A percentile compares a stretch with the other conserved stretches of the same genome.
Evolutionary conservation across 2,888 invertebrate genomes (phyloP).

Genomic region (Thymelicus sylvestris): DNA sequence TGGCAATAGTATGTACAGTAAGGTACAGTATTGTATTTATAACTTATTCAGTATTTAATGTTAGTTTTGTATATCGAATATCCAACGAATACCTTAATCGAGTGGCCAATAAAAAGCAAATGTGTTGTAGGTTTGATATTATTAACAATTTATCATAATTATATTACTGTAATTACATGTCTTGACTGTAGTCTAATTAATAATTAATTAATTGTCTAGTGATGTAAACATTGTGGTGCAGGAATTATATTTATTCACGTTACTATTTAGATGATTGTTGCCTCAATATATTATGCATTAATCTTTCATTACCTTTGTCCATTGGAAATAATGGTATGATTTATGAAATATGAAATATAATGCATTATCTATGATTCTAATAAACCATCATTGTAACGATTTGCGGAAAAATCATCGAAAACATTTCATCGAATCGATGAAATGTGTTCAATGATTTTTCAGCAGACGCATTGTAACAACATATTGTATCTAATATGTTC

Average conservation of each 20-base stretch:
- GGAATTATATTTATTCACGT: conserved; percentile 11
- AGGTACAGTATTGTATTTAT: background rate
- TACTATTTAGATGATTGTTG: background rate
- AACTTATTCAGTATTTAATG: background rate
- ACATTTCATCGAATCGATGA: no score
- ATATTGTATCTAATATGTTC: no score
- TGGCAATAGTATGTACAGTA: background rate
- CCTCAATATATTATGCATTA: no score
- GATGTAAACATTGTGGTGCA: conserved; percentile 11
- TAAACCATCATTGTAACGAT: no score
- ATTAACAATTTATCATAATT: conserved; percentile 19
- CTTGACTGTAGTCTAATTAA: conserved; percentile 17
- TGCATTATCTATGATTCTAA: no score
- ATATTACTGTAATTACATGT: background rate
- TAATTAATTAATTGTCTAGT: conserved; percentile 16
- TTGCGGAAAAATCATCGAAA: no score
- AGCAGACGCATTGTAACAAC: no score
- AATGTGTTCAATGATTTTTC: no score
- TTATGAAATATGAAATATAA: no score
- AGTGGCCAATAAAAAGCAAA: conserved; percentile 41
- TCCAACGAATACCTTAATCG: conserved; percentile 39
- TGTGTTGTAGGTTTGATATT: conserved; percentile 23
- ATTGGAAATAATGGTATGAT: no score
- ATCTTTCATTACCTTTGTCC: no score
- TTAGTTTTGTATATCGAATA: background rate